phyloP scores from a whole-genome alignment of 1,140 invertebrate genomes.

The Panagrolaimus sp. region DNA sequence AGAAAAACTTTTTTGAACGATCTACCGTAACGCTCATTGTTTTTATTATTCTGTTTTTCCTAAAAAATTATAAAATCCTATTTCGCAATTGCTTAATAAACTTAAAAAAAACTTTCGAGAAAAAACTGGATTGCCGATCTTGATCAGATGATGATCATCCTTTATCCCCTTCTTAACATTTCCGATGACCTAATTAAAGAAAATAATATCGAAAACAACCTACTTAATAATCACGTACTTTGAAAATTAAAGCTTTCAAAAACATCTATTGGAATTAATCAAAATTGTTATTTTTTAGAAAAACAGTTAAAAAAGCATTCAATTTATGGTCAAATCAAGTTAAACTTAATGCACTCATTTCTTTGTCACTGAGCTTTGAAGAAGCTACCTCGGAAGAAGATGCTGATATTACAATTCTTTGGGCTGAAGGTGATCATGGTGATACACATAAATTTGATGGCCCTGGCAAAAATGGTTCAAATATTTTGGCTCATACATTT shows the following conservation, averaged over 20 bases:
- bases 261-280: background rate
- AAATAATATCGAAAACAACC: background rate
- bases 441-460: slow-evolving; percentile 49
- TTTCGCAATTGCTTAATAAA: no score
- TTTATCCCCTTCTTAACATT: background rate
- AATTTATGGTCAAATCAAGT: slow-evolving; percentile 47
- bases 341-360: slow-evolving; percentile 31
- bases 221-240: background rate
- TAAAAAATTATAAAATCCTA: no score
- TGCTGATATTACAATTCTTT: slow-evolving; percentile 44
- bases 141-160: background rate
- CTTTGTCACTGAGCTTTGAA: slow-evolving; percentile 22
- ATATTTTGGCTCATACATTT: slow-evolving; percentile 50
- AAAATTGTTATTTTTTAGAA: slow-evolving; percentile 28
- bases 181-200: background rate
- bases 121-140: background rate
- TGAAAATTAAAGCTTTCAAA: background rate
- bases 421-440: slow-evolving; percentile 50
- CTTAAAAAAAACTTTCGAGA: no score
- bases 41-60: no score
- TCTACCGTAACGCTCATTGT: no score
- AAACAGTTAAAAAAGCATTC: slow-evolving; percentile 46
- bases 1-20: no score
- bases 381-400: slow-evolving; percentile 25
- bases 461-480: slow-evolving; percentile 32